Percentiles rank a stretch among this genome's conserved stretches.
phyloP scores from a whole-genome alignment of 2,888 invertebrate species.

The Drosophila prostipennis region DNA sequence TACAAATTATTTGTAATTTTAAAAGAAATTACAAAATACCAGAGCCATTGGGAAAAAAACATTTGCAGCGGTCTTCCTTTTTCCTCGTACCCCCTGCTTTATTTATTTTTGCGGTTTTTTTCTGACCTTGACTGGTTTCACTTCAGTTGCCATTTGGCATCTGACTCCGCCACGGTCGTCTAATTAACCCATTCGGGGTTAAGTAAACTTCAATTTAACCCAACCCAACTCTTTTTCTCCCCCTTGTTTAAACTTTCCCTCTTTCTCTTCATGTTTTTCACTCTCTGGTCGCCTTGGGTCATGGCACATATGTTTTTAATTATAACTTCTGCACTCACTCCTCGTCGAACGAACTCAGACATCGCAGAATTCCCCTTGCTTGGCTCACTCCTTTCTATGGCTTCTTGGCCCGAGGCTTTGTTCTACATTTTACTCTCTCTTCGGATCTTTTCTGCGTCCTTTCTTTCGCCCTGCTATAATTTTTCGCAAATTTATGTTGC shows the following conservation, averaged over 20 bases:
- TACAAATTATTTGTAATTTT: no score
- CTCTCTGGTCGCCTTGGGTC: conserved; percentile 43
- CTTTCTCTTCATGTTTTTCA: conserved; percentile 5
- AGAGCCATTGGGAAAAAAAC: neutral
- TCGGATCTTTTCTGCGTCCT: conserved; percentile 8
- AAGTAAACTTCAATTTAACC: conserved; percentile 28
- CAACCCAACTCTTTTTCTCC: conserved; percentile 10
- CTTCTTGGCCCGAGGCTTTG: conserved; percentile 35
- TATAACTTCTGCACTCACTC: conserved; percentile 53
- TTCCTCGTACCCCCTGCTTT: neutral
- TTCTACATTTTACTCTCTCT: conserved; percentile 38
- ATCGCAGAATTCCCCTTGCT: conserved; percentile 18
- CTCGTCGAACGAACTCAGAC: conserved; percentile 36
- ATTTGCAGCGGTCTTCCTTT: neutral
- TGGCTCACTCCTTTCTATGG: conserved; percentile 22
- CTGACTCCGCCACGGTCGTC: conserved; percentile 64
- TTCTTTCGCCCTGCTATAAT: conserved; percentile 61
- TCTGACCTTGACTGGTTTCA: conserved; percentile 41
- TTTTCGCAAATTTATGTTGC: conserved; percentile 81
- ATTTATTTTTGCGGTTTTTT: neutral
- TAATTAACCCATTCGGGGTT: conserved; percentile 68
- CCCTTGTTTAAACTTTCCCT: conserved; percentile 15
- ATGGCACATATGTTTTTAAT: conserved; percentile 75
- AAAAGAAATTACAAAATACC: no score
- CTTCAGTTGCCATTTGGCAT: conserved; percentile 39